A percentile compares a stretch with the other conserved stretches of the same genome.
Evolutionary conservation across 2,113 vertebrate species (phyloP).

Genomic region (cattle (Bos taurus)): DNA sequence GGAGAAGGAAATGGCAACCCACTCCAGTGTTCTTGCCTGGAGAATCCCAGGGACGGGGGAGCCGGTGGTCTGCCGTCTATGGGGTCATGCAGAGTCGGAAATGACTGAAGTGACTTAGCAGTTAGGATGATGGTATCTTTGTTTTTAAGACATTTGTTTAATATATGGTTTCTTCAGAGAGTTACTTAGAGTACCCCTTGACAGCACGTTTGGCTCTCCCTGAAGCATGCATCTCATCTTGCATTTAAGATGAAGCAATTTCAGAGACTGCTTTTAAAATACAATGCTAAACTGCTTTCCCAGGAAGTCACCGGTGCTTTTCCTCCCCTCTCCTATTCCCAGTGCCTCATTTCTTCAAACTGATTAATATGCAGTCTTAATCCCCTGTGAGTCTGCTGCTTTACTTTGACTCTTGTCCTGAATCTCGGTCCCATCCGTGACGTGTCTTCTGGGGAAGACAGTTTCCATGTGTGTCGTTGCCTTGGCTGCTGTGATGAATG

Average conservation of each 20-base stretch:
- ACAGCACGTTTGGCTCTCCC: background rate
- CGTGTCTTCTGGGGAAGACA: background rate
- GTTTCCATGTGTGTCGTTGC: background rate
- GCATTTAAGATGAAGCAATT: background rate
- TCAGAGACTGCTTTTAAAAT: background rate
- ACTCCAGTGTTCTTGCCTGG: no score
- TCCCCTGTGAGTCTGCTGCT: background rate
- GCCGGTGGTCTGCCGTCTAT: no score
- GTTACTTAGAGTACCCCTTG: background rate
- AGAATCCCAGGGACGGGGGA: no score
- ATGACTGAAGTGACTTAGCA: no score
- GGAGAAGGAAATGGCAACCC: no score
- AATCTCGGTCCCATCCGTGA: constrained; percentile 1
- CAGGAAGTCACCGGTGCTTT: background rate
- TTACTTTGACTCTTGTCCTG: background rate
- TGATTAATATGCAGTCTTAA: background rate
- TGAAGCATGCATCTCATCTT: background rate
- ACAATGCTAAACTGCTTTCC: background rate
- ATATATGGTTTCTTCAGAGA: background rate
- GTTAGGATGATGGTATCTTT: background rate
- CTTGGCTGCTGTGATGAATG: background rate
- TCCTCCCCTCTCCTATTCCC: background rate
- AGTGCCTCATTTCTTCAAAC: background rate
- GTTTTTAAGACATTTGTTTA: background rate
- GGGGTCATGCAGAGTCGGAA: no score